Conservation (phyloP, 2,113 vertebrate species). For the Dascyllus trimaculatus region DNA sequence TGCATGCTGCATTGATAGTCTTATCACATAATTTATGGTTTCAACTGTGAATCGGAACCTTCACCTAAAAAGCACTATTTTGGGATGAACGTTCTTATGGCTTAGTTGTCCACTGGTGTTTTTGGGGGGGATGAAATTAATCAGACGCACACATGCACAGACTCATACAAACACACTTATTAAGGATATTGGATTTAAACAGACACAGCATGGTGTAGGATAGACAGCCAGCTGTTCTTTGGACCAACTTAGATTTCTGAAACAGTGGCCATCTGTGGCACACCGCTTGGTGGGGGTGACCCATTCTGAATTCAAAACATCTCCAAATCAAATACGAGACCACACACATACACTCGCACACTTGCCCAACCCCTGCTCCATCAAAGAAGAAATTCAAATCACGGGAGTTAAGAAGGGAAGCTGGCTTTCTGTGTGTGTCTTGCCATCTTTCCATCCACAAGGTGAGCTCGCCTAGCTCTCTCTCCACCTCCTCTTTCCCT, state of each 20-base stretch:
- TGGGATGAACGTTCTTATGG: slow-evolving; percentile 15
- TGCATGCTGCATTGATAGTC: slow-evolving; percentile 47
- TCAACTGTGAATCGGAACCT: slow-evolving; percentile 37
- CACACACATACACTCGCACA: slow-evolving; percentile 53
- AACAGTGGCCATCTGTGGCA: slow-evolving; percentile 80
- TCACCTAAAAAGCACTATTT: slow-evolving; percentile 33
- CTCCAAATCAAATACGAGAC: slow-evolving; percentile 66
- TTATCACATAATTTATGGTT: slow-evolving; percentile 46
- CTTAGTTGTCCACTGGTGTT: slow-evolving; percentile 1
- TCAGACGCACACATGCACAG: slow-evolving; percentile 28
- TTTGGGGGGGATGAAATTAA: slow-evolving; percentile 11
- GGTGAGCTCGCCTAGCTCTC: slow-evolving; percentile 66
- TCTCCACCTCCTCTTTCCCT: slow-evolving; percentile 46
- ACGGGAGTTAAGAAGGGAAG: slow-evolving; percentile 54
- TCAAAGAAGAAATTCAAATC: slow-evolving; percentile 76
- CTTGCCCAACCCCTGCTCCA: slow-evolving; percentile 51
- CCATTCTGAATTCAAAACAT: slow-evolving; percentile 75
- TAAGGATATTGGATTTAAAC: slow-evolving; percentile 72
- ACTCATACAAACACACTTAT: slow-evolving; percentile 58
- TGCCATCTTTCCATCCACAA: slow-evolving; percentile 74
- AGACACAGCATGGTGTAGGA: slow-evolving; percentile 69
- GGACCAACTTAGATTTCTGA: slow-evolving; percentile 67
- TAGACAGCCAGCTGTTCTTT: slow-evolving; percentile 78
- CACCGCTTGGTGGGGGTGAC: slow-evolving; percentile 51
- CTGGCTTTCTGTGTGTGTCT: slow-evolving; percentile 63